These are phyloP conservation scores for Automeris io DNA, from an alignment of 2,888 invertebrate species.

Conservation along the genomic window DNA sequence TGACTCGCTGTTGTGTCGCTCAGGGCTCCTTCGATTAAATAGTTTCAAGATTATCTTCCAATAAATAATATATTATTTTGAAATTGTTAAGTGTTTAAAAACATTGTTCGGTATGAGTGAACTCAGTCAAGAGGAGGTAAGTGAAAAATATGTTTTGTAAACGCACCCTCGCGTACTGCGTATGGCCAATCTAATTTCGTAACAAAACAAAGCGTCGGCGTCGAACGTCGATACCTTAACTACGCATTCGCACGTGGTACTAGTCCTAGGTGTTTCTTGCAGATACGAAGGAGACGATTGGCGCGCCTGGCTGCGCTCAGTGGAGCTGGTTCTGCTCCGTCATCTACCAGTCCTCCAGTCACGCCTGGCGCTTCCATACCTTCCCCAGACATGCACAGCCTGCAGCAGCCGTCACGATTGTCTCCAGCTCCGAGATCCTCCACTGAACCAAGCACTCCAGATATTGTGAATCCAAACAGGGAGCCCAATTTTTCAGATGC, in stretches of 20 bases:
- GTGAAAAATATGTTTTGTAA: constrained; percentile 61
- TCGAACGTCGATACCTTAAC: constrained; percentile 42
- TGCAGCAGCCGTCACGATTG: constrained; percentile 34
- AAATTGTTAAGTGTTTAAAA: constrained; percentile 32
- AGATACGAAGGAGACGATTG: constrained; percentile 87
- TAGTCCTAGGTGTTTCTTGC: constrained; percentile 42
- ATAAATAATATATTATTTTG: constrained; percentile 39
- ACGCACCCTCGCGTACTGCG: constrained; percentile 62
- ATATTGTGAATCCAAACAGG: constrained; percentile 51
- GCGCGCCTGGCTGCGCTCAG: constrained; percentile 82
- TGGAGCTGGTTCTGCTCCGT: constrained; percentile 63
- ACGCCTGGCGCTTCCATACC: constrained; percentile 59
- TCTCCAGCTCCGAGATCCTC: constrained; percentile 42
- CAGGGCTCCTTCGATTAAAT: constrained; percentile 51
- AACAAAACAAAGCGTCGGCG: constrained; percentile 74
- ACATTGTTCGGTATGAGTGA: constrained; percentile 82
- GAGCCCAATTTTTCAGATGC: constrained; percentile 55
- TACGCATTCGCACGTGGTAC: constrained; percentile 43
- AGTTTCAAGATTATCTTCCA: constrained; percentile 44
- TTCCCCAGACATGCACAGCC: constrained; percentile 34
- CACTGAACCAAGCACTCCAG: constrained; percentile 48
- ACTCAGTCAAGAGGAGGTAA: constrained; percentile 92
- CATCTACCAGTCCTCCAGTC: constrained; percentile 68
- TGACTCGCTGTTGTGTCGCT: constrained; percentile 71
- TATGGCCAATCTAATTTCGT: constrained; percentile 74